Base-by-base conservation (phyloP, 2,797 vertebrate genomes). In the Microchirus variegatus region DNA sequence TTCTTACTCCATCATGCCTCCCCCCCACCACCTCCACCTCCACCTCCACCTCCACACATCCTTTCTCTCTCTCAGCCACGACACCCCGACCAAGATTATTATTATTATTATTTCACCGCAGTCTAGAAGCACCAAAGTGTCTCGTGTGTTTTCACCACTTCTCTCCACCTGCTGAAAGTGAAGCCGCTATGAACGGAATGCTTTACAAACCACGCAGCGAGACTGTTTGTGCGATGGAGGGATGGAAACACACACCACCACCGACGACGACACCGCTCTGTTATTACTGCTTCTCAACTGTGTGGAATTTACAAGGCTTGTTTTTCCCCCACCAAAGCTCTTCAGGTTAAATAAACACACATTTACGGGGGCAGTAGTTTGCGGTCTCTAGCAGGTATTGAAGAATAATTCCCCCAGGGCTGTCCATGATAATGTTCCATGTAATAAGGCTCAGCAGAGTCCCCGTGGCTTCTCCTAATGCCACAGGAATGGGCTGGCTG, bases 271-370 rank as follows among this genome's bases (percentile, higher is more conserved):
- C 63, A 58, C 31, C 63, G 56, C 3, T 26, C 43, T 73, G 77
- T 79, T 84, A 55, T 84, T 72, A 51, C 62, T 54, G 46, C 84
- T 78, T 63, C 81, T 83, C 82, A 78, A 50, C 76, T 63, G 45
- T 63, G 45, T 76, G 80, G 78, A 85, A 78, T 86, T 82, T 82
- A 78, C 67, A 67, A 67, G 75, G 59, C 67, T 63, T 79, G 76
- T 68, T 76, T 78, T 71, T 70, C 58, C 44, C 18, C n/a, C n/a
- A n/a, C n/a, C n/a, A n/a, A 8, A 65, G 50, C 53, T 22, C 40
- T 65, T 63, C 59, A 64, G 65, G 61, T 56, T 19, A 53, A 78
- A 63, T 70, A 77, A 80, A 82, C 76, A 55, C 50, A 53, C 36
- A 37, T 52, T 67, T 57, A 45, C 60, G 47, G 31, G 65, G 65